Conservation (phyloP, 2,888 invertebrate genomes). For the Neelides folsomi region DNA sequence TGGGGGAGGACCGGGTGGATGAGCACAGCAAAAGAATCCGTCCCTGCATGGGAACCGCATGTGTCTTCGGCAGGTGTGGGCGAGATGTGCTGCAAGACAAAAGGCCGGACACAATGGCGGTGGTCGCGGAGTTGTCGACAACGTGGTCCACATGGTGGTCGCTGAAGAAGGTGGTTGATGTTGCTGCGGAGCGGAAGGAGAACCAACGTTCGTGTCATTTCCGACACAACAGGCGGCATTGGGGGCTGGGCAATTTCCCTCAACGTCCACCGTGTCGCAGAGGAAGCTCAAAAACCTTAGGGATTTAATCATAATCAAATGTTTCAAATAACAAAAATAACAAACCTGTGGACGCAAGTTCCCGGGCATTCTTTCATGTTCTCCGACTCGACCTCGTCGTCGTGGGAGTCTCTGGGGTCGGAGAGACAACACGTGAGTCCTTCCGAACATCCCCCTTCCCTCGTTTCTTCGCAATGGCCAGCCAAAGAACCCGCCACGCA, state of each 20-base stretch:
- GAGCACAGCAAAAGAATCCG: slow-evolving; percentile 9
- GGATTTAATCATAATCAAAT: no score
- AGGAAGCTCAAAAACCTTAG: no score
- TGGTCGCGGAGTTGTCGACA: neutral
- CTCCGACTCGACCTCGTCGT: neutral
- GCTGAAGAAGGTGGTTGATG: neutral
- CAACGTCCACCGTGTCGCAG: neutral
- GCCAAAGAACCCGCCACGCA: slow-evolving; percentile 70
- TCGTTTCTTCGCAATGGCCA: slow-evolving; percentile 60
- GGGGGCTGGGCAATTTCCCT: neutral
- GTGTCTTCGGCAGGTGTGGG: neutral
- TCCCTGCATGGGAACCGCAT: slow-evolving; percentile 11
- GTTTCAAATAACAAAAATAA: no score
- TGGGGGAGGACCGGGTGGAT: neutral
- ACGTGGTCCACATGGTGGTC: neutral
- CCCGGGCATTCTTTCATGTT: neutral
- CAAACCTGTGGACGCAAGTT: no score
- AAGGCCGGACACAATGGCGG: neutral
- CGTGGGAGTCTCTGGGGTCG: neutral
- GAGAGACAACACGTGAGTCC: no score
- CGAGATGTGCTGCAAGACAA: neutral
- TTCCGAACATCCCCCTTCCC: no score
- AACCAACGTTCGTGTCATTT: slow-evolving; percentile 2
- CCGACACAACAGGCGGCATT: neutral
- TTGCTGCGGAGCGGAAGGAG: neutral